A percentile compares a stretch with the other conserved stretches of the same genome.
phyloP scores from a whole-genome alignment of 2,888 invertebrate species.

The Stramonita haemastoma region DNA sequence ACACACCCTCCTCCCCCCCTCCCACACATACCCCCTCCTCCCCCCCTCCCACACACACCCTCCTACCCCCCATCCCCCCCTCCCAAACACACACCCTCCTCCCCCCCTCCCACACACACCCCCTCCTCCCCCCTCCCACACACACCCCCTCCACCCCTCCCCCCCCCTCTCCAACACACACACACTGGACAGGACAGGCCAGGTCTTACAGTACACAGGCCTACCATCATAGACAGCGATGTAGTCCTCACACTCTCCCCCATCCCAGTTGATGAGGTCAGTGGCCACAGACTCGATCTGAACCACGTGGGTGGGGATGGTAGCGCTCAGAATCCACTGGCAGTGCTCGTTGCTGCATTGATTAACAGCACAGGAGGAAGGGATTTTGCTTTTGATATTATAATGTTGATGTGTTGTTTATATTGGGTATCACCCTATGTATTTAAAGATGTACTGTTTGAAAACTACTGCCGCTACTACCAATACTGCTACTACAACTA shows the following conservation, averaged over 20 bases:
- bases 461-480: background rate
- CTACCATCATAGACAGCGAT: constrained; percentile 47
- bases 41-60: no score
- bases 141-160: no score
- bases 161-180: no score
- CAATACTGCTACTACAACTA: no score
- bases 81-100: no score
- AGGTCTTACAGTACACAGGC: no score
- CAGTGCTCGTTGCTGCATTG: constrained; percentile 36
- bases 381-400: background rate
- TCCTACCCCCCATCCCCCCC: no score
- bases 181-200: no score
- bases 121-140: no score
- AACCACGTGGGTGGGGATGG: constrained; percentile 29
- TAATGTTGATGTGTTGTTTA: background rate
- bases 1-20: no score
- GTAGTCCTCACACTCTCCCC: constrained; percentile 47
- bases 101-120: no score
- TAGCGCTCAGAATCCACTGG: constrained; percentile 44
- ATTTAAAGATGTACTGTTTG: background rate
- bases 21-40: no score
- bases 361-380: background rate
- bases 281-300: constrained; percentile 45
- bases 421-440: background rate
- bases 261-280: constrained; percentile 46